Conservation (phyloP, 1,140 invertebrate genomes). For the Chrysomallon squamiferum region DNA sequence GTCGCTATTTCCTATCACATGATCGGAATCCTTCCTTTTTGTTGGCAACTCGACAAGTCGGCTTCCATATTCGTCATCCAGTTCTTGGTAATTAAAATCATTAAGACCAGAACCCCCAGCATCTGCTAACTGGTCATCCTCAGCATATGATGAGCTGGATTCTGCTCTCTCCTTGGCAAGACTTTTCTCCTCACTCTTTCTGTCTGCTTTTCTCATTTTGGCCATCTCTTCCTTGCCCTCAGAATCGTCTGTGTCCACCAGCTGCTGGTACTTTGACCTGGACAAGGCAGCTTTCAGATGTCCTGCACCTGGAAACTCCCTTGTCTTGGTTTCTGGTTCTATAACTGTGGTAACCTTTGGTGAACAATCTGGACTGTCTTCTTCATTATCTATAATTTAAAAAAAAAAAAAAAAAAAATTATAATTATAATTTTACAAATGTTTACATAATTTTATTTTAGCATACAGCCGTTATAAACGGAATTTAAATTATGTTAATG, state of each 20-base stretch:
- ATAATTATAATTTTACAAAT: too few species aligned
- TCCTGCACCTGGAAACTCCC: slow-evolving; percentile 40
- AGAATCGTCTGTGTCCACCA: slow-evolving; percentile 48
- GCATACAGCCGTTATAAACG: too few species aligned
- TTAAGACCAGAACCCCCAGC: slow-evolving; percentile 8
- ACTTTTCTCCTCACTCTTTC: slow-evolving; percentile 9
- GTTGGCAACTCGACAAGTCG: slow-evolving; percentile 37
- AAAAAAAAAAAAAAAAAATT: too few species aligned
- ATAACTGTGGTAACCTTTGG: too few species aligned
- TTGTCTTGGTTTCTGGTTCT: slow-evolving; percentile 18
- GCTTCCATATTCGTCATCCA: slow-evolving; percentile 61
- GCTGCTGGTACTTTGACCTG: slow-evolving; percentile 50
- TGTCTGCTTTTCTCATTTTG: slow-evolving; percentile 1
- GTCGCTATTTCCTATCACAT: not conserved
- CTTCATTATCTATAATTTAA: too few species aligned
- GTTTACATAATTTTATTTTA: too few species aligned
- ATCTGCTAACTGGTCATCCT: slow-evolving; percentile 47
- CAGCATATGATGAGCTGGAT: slow-evolving; percentile 53
- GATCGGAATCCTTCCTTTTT: not conserved
- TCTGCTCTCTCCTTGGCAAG: slow-evolving; percentile 38
- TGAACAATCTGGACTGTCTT: too few species aligned
- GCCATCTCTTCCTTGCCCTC: slow-evolving; percentile 26
- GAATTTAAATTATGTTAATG: too few species aligned
- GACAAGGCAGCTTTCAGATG: slow-evolving; percentile 45
- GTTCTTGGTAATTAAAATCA: slow-evolving; percentile 57